Percentiles rank a stretch among this genome's conserved stretches.
Evolutionary conservation across 2,113 vertebrate species (phyloP).

Genomic region (Menura novaehollandiae): DNA sequence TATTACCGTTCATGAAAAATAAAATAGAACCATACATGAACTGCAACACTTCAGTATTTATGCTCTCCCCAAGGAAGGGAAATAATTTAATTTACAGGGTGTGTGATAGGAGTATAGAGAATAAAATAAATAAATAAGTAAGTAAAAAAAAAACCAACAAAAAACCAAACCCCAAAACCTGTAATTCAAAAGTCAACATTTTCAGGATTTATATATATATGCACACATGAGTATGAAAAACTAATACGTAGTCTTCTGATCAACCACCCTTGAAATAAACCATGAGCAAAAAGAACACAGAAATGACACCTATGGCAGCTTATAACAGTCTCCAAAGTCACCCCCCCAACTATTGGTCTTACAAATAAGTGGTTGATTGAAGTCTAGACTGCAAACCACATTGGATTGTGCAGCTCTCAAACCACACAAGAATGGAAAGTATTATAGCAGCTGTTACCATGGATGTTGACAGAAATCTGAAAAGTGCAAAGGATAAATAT

Average conservation of each 20-base stretch:
- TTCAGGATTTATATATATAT: not conserved
- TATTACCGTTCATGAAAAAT: not conserved
- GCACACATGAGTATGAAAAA: not conserved
- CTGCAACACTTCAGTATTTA: not conserved
- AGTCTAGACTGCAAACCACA: conserved; percentile 34
- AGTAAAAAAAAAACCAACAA: not conserved
- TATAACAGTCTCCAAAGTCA: not conserved
- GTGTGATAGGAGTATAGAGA: not conserved
- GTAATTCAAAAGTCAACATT: not conserved
- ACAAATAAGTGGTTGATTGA: conserved; percentile 31
- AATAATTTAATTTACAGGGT: not conserved
- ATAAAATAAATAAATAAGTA: not conserved
- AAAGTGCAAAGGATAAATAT: conserved; percentile 54
- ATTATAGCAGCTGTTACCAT: conserved; percentile 38
- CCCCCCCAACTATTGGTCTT: not conserved
- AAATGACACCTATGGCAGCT: not conserved
- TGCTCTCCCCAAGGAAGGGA: not conserved
- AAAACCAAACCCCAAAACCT: not conserved
- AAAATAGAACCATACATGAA: not conserved
- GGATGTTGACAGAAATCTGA: conserved; percentile 49
- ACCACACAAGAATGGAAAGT: conserved; percentile 10
- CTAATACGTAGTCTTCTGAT: not conserved
- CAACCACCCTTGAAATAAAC: conserved; percentile 1
- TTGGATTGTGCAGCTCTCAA: conserved; percentile 16
- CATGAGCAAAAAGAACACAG: not conserved